Evolutionary conservation across 1,140 invertebrate species (phyloP).

Genomic region (Drosophila parvula): DNA sequence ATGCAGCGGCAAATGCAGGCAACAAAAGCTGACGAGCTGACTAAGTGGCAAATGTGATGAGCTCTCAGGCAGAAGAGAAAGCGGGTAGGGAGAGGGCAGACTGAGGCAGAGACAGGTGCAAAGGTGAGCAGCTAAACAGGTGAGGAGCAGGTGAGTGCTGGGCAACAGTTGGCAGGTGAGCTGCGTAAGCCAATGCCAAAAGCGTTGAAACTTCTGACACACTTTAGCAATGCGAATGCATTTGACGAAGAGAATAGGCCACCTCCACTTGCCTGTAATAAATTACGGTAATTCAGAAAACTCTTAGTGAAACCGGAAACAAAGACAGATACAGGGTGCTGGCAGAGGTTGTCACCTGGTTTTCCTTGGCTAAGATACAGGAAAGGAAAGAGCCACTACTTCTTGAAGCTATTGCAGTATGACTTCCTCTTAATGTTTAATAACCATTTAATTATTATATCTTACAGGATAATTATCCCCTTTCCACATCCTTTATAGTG

Average conservation of each 20-base stretch:
- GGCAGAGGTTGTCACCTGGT: no score
- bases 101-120: not conserved
- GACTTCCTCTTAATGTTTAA: no score
- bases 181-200: conserved; percentile 45
- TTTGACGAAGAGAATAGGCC: conserved; percentile 32
- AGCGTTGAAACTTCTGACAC: conserved; percentile 66
- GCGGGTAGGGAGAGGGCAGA: no score
- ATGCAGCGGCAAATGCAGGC: conserved; percentile 44
- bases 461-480: no score
- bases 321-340: conserved; percentile 15
- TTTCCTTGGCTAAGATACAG: no score
- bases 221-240: conserved; percentile 62
- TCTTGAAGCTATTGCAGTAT: no score
- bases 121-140: conserved; percentile 13
- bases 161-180: conserved; percentile 57
- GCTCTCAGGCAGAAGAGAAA: conserved; percentile 19
- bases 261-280: conserved; percentile 52
- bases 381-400: no score
- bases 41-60: conserved; percentile 55
- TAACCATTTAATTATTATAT: no score
- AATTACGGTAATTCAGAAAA: conserved; percentile 77
- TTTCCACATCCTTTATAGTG: no score
- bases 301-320: conserved; percentile 44
- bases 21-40: conserved; percentile 61
- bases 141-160: conserved; percentile 1